Evolutionary conservation across 1,140 invertebrate species (phyloP).

Genomic region (Pseudomyrmex pallidus): DNA sequence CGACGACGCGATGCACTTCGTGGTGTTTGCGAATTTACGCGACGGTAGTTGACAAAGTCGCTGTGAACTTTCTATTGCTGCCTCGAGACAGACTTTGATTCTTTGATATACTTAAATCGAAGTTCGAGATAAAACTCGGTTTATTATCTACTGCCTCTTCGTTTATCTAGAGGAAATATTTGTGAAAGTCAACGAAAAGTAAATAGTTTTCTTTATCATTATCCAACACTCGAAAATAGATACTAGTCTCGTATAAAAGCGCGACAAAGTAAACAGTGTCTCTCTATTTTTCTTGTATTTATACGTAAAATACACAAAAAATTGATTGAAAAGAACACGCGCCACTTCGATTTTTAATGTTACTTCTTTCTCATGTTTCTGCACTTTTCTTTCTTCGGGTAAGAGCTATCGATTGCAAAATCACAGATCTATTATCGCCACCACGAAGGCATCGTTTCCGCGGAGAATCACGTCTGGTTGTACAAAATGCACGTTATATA

Average conservation of each 20-base stretch:
- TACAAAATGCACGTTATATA: not conserved
- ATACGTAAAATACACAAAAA: no score
- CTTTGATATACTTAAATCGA: not conserved
- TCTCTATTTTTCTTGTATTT: not conserved
- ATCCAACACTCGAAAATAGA: not conserved
- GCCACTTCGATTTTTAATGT: no score
- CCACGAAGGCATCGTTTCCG: not conserved
- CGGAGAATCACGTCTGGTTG: not conserved
- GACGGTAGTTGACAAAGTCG: no score
- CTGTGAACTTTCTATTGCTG: no score
- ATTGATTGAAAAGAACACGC: no score
- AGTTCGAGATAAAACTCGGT: slow-evolving; percentile 7
- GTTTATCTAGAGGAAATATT: not conserved
- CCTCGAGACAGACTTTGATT: no score
- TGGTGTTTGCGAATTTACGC: no score
- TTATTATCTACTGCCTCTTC: not conserved
- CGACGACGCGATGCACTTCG: no score
- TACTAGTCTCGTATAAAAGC: not conserved
- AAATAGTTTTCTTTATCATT: not conserved
- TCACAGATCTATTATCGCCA: slow-evolving; percentile 1
- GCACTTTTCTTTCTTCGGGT: not conserved
- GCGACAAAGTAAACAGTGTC: not conserved
- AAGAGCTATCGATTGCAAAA: not conserved
- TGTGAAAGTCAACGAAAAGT: not conserved
- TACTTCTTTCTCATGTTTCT: no score